Evolutionary conservation across 1,140 invertebrate genomes (phyloP), one percentile per base, ranked within the genome.

Genomic region (Drosophila erecta): DNA sequence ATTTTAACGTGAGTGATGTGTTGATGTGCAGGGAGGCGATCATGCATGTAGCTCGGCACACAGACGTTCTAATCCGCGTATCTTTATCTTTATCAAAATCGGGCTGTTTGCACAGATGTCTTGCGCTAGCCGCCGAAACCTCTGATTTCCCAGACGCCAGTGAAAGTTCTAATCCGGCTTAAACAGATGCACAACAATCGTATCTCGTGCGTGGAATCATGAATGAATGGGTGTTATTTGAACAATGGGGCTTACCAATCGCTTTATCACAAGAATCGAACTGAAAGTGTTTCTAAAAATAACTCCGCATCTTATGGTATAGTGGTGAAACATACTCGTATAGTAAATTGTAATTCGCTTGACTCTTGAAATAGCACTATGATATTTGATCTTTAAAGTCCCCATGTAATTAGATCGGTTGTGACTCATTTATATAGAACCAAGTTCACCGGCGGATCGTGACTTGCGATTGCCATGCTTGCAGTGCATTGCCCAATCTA

Each of bases 131-230:
- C 20, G 15, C 33, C 2, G n/a, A 58, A 58, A 30, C 33, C 58
- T 53, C 20, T 22, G 62, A 54, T 83, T 78, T 77, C 67, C 40
- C 64, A 72, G 38, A 49, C 27, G 57, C 61, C 85, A 83, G 81
- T 87, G 81, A 86, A 86, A 86, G 81, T 86, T 86, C 81, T 86
- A 87, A 83, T 86, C 79, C 79, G 83, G 64, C 83, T 79, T 46
- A 50, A 73, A 65, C 58, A 70, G 50, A 61, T 54, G 37, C 58
- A 77, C 49, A 67, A 78, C 44, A 73, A 53, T 57, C 30, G 49
- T 47, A 58, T 70, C 54, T 50, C 44, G 51, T 51, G 44, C 33
- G 44, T 55, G 66, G 81, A 86, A 86, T 84, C 74, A 81, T 77
- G 76, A 57, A 81, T 77, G 76, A 57, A 81, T 76, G 33, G 20